A percentile compares a stretch with the other conserved stretches of the same genome.
phyloP scores from a whole-genome alignment of 2,113 vertebrate species.

The Syngnathus floridae region DNA sequence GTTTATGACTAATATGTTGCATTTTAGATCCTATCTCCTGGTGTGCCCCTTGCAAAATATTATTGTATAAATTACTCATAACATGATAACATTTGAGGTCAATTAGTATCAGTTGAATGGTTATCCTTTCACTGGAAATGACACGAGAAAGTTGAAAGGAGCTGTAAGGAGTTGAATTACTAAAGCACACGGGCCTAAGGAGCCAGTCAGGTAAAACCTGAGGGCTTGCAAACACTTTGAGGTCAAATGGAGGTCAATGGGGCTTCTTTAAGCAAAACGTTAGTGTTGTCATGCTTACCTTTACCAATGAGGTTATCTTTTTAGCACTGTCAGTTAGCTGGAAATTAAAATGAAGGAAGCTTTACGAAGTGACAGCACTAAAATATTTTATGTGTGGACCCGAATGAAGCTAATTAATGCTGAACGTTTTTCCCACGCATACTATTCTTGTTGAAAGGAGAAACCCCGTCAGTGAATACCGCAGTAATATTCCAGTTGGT shows the following conservation, averaged over 20 bases:
- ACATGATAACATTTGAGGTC: not conserved
- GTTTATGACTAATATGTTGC: slow-evolving; percentile 13
- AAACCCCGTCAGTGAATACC: too few species aligned
- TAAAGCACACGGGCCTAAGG: not conserved
- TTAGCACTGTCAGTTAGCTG: too few species aligned
- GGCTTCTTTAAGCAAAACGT: not conserved
- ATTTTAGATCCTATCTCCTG: not conserved
- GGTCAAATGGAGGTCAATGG: not conserved
- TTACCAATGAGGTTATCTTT: not conserved
- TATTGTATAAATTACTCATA: not conserved
- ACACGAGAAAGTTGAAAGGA: not conserved
- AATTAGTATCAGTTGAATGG: not conserved
- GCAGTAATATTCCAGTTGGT: too few species aligned
- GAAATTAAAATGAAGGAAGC: not conserved
- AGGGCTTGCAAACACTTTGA: not conserved
- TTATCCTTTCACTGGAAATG: not conserved
- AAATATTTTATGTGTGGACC: not conserved
- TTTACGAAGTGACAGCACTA: not conserved
- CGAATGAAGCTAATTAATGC: not conserved
- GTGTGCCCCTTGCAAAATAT: not conserved
- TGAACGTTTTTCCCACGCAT: not conserved
- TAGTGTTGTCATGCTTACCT: not conserved
- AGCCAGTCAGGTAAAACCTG: not conserved
- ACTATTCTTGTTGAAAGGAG: not conserved
- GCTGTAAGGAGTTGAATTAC: not conserved